These are phyloP conservation scores for Paratrypauchen microcephalus DNA, from an alignment of 2,797 vertebrate species.

Conservation along the genomic window DNA sequence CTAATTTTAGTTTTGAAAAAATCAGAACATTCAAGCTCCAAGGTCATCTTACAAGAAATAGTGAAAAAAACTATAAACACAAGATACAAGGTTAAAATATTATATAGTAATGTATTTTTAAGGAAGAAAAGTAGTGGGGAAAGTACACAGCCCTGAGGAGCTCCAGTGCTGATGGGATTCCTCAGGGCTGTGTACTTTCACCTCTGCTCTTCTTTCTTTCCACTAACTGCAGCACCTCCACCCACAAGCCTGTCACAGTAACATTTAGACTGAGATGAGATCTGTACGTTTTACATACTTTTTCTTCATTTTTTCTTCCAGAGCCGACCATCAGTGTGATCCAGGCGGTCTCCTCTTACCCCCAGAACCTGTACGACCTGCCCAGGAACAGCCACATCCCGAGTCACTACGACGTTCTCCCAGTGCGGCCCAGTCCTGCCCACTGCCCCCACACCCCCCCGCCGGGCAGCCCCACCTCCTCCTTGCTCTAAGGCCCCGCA, in stretches of 20 bases:
- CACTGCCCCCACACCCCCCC: conserved; percentile 73
- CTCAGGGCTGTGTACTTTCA: neutral
- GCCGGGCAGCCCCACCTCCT: conserved; percentile 82
- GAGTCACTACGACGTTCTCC: conserved; percentile 94
- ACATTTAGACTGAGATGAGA: too few species aligned
- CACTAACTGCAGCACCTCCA: neutral
- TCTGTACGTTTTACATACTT: neutral
- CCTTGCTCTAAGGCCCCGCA: conserved; percentile 76
- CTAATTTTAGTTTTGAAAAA: too few species aligned
- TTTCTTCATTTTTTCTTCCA: conserved; percentile 47
- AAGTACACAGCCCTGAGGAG: neutral
- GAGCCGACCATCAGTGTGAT: conserved; percentile 91
- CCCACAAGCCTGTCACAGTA: too few species aligned
- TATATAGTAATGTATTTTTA: neutral
- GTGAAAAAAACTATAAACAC: too few species aligned
- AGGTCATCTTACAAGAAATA: too few species aligned
- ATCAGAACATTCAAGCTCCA: too few species aligned
- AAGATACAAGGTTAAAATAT: too few species aligned
- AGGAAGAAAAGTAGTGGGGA: neutral
- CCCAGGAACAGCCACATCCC: conserved; percentile 96
- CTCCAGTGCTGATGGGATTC: neutral
- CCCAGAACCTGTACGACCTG: conserved; percentile 91
- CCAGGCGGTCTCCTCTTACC: conserved; percentile 82
- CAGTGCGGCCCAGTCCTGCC: conserved; percentile 84
- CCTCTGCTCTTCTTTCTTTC: neutral